Percentiles rank a stretch among this genome's conserved stretches.
Conservation (phyloP, 2,888 invertebrate species). For the Cabera pusaria region DNA sequence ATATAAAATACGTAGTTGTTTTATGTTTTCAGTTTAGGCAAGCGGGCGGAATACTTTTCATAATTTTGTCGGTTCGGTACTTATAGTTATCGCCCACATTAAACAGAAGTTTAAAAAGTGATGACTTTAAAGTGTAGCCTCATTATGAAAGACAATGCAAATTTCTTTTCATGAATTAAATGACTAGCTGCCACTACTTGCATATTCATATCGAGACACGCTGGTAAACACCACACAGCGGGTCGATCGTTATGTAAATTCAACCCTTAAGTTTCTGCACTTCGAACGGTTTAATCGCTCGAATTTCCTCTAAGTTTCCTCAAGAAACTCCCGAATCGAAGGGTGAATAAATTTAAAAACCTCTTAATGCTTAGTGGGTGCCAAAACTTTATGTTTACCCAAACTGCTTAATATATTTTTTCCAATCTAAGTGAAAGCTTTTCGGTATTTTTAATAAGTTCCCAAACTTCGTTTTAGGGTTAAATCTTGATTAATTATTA, state of each 20-base stretch:
- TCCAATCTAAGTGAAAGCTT: constrained; percentile 57
- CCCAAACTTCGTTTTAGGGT: constrained; percentile 38
- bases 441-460: constrained; percentile 44
- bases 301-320: constrained; percentile 67
- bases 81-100: too few species aligned
- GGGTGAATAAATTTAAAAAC: constrained; percentile 82
- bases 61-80: too few species aligned
- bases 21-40: too few species aligned
- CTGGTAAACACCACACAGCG: constrained; percentile 34
- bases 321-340: constrained; percentile 68
- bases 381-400: constrained; percentile 68
- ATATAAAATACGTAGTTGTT: too few species aligned
- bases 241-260: constrained; percentile 72
- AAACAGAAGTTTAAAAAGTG: too few species aligned
- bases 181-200: constrained; percentile 26
- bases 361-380: constrained; percentile 72
- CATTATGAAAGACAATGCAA: constrained; percentile 25
- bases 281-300: constrained; percentile 71
- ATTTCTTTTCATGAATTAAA: constrained; percentile 22
- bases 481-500: constrained; percentile 45
- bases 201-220: constrained; percentile 23
- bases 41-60: too few species aligned
- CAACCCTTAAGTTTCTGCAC: constrained; percentile 75
- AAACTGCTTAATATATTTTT: constrained; percentile 48
- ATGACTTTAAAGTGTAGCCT: too few species aligned